Percentiles rank a stretch among this genome's conserved stretches.
phyloP scores from a whole-genome alignment of 2,797 vertebrate species.

The Diceros bicornis region DNA sequence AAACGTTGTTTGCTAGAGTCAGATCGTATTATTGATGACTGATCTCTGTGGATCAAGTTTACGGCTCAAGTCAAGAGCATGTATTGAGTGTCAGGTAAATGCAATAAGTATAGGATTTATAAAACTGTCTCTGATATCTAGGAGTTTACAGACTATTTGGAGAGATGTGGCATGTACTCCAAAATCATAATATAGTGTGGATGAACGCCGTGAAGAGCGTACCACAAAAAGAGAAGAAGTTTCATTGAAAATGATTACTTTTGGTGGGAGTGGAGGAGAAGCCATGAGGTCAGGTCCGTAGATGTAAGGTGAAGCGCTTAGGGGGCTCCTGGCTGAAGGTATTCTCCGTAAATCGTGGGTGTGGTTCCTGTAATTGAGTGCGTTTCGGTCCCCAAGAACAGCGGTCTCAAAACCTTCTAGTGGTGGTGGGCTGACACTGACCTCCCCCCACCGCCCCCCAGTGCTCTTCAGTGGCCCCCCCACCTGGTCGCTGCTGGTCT shows the following conservation, averaged over 20 bases:
- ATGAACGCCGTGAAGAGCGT: background rate
- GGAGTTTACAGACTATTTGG: background rate
- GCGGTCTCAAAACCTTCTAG: background rate
- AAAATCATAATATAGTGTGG: background rate
- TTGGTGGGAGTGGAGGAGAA: background rate
- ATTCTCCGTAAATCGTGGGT: background rate
- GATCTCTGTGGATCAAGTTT: background rate
- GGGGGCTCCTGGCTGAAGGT: background rate
- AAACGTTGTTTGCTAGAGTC: background rate
- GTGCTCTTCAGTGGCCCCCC: background rate
- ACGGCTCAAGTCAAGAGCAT: background rate
- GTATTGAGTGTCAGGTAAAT: background rate
- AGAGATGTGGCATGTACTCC: background rate
- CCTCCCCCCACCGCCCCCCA: too few relatives aligned
- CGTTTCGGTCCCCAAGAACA: background rate
- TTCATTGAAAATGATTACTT: background rate
- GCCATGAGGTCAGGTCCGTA: background rate
- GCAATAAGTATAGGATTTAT: slow-evolving; percentile 22
- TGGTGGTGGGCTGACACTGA: background rate
- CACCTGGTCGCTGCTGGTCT: too few relatives aligned
- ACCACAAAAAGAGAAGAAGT: background rate
- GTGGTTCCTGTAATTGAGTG: background rate
- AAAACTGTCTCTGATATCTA: slow-evolving; percentile 5
- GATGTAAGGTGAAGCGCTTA: accelerated
- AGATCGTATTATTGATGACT: slow-evolving; percentile 24